Evolutionary conservation across 2,888 invertebrate genomes (phyloP).

Genomic region (Rotaria socialis): DNA sequence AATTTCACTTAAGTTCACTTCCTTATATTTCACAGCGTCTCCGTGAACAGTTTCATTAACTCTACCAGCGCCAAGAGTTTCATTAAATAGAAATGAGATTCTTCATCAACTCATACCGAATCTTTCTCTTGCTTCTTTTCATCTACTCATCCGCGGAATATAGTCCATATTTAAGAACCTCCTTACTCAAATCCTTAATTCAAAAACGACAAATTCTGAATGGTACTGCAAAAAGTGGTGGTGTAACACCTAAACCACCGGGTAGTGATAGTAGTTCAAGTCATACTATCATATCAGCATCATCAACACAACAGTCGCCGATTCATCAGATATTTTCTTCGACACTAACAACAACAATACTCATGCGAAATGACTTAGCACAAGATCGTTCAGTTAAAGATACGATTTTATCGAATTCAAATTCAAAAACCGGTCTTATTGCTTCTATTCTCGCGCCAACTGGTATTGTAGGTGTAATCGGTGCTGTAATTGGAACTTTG

Average conservation of each 20-base stretch:
- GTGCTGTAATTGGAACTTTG: neutral
- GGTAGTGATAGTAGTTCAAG: neutral
- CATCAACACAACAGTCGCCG: too few relatives aligned
- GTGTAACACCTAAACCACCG: neutral
- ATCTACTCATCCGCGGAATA: neutral
- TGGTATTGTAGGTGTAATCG: neutral
- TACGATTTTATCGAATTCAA: neutral
- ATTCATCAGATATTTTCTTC: neutral
- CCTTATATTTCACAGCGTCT: too few relatives aligned
- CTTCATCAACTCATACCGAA: neutral
- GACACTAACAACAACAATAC: neutral
- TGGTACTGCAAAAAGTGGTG: neutral
- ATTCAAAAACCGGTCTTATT: neutral
- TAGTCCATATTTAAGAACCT: too few relatives aligned
- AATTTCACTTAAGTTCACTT: too few relatives aligned
- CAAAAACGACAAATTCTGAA: neutral
- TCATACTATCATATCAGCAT: too few relatives aligned
- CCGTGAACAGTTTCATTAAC: neutral
- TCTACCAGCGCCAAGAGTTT: neutral
- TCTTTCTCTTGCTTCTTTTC: neutral
- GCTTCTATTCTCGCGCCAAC: slow-evolving; percentile 5
- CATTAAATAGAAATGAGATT: neutral
- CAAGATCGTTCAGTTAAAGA: neutral
- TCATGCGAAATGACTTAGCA: neutral
- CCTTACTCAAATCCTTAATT: neutral